Evolutionary conservation across 2,888 invertebrate species (phyloP), one percentile per base, ranked within the genome.

Genomic region (Ypsolopha sequella): DNA sequence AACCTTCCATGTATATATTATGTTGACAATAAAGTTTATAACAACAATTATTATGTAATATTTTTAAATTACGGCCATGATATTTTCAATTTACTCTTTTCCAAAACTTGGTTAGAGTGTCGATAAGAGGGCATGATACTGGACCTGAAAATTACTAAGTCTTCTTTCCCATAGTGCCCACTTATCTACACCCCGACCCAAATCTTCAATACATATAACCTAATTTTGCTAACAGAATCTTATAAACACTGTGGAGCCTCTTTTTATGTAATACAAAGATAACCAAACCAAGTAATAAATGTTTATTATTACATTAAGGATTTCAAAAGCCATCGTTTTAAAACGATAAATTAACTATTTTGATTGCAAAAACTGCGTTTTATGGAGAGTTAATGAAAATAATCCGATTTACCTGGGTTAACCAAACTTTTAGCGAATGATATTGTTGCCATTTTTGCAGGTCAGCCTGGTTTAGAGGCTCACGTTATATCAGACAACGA

Each of bases 351-450:
- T 43, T 6, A 10, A 14, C 6, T 43, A 11, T 43, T 6, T 14
- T 43, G 6, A 24, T 7, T 7, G 2, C 8, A 43, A 43, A 9
- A 8, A 0, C 14, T 8, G 8, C 14, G 1, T 14, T 14, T 43
- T 7, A 13, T 9, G 24, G 36, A 14, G 13, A 13, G 13, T 11
- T 2, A 14, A 35, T 2, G 7, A 1, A 11, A 11, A 1, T 6
- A 2, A 33, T 0, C 6, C 3, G 9, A 7, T 8, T 55, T 76
- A 86, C 85, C 85, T 75, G 85, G 85, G 69, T 71, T 85, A 75
- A 86, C 82, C 76, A 85, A 80, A 76, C 75, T 85, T 73, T 81
- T 85, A 46, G 84, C 85, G 60, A 84, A 76, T 50, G 84, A 70
- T 69, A 86, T 73, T 54, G 80, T 80, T 61, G 85, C 76, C 85